These are phyloP conservation scores for Microcaecilia unicolor DNA, from an alignment of 2,797 vertebrate species.

Conservation along the genomic window DNA sequence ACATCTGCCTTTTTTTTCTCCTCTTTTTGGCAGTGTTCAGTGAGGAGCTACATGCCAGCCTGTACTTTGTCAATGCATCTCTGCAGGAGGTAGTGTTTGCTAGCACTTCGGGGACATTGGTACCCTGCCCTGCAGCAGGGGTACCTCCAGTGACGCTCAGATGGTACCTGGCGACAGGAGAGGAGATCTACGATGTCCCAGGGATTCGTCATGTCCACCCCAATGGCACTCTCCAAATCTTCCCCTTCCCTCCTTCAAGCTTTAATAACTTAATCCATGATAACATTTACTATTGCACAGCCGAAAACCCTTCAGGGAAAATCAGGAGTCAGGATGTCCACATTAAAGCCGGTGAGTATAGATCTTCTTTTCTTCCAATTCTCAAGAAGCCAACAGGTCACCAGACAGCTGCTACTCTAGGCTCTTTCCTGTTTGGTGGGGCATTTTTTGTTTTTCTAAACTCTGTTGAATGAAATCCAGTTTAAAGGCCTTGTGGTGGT, in stretches of 20 bases:
- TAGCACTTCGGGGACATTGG: constrained; percentile 94
- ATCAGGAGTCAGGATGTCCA: constrained; percentile 98
- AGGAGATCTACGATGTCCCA: constrained; percentile 98
- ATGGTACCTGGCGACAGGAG: constrained; percentile 96
- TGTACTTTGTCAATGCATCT: constrained; percentile 99
- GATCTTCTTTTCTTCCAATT: background rate
- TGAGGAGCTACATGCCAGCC: constrained; percentile 95
- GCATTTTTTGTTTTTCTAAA: no score
- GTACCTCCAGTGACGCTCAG: constrained; percentile 85
- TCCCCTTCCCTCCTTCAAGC: constrained; percentile 97
- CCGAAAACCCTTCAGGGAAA: constrained; percentile 98
- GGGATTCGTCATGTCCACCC: constrained; percentile 96
- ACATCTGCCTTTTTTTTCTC: background rate
- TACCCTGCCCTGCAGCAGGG: constrained; percentile 95
- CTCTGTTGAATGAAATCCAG: no score
- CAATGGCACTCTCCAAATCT: constrained; percentile 98
- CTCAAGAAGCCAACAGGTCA: no score
- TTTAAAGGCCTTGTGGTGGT: no score
- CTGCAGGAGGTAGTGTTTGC: constrained; percentile 99
- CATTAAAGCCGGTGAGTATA: constrained; percentile 93
- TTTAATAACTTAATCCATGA: constrained; percentile 99
- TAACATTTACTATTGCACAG: constrained; percentile 99
- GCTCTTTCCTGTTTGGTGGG: no score
- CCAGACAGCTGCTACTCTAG: no score
- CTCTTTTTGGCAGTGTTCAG: constrained; percentile 75